phyloP scores from a whole-genome alignment of 53 echinoderm and acorn worm genomes.

The Zoroaster sp. region DNA sequence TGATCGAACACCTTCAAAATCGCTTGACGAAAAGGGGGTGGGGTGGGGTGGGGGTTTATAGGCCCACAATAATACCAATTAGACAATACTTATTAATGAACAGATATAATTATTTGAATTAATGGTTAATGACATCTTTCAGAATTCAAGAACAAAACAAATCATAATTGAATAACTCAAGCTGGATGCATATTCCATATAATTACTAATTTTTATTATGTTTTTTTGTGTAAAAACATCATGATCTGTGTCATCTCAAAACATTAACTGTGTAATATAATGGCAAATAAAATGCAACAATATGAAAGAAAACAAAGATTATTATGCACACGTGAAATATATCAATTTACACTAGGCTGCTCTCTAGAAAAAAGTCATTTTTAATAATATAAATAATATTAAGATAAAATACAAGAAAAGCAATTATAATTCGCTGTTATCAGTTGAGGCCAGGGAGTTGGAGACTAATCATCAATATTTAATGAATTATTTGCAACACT shows the following conservation, averaged over 20 bases:
- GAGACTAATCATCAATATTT: too few relatives aligned
- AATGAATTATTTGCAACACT: too few relatives aligned
- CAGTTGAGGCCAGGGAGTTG: too few relatives aligned
- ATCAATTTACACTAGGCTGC: not conserved
- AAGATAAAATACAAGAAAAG: too few relatives aligned
- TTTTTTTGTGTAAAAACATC: not conserved
- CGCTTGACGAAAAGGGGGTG: too few relatives aligned
- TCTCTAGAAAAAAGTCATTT: not conserved
- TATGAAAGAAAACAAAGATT: not conserved
- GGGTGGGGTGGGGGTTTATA: too few relatives aligned
- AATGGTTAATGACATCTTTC: too few relatives aligned
- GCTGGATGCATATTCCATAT: not conserved
- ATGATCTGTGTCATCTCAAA: not conserved
- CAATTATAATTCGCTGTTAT: not conserved
- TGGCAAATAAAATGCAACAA: not conserved
- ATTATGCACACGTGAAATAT: not conserved
- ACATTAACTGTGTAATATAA: not conserved
- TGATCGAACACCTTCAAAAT: too few relatives aligned
- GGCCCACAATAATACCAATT: too few relatives aligned
- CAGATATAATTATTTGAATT: too few relatives aligned
- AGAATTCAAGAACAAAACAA: too few relatives aligned
- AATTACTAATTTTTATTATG: not conserved
- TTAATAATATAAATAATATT: not conserved
- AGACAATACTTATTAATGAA: too few relatives aligned
- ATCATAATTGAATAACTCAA: not conserved